Base-by-base conservation (phyloP, 2,797 vertebrate species). In the Cyclura pinguis region DNA sequence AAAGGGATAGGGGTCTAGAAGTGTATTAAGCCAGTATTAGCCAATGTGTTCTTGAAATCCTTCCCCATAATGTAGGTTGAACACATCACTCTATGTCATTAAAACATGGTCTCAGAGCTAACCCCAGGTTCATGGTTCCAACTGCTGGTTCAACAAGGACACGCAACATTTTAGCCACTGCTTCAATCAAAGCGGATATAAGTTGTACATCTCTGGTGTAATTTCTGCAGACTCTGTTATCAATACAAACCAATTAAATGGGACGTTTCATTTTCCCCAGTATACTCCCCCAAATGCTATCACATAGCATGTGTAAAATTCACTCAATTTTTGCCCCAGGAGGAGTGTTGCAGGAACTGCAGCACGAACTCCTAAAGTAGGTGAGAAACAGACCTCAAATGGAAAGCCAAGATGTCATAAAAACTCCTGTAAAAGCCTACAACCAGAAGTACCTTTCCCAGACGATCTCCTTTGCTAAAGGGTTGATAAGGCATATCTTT, bases 401-500 rank as follows among this genome's bases (percentile, higher is more conserved):
- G 22, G 24, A 14, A n/a, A 0, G 64, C 6, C 35, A 74, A 47
- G 0, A 13, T 0, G 1, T 32, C 24, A 81, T 0, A 0, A 7
- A 14, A 47, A 57, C 42, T 1, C 0, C 1, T 50, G 1, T 2
- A 10, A 52, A 47, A 55, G 12, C 8, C 22, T 74, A 47, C 8
- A n/a, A 22, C 10, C 0, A 38, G 50, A 42, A 32, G 72, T 96
- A 99, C 99, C 98, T 99, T 99, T 82, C 99, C 99, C 72, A 99
- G 97, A 7, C 99, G 98, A 91, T 99, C 99, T 94, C 99, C 99
- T 97, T 99, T 99, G 95, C 99, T 99, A 96, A 99, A 99, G 0
- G 99, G 99, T 96, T 99, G 99, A 96, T 99, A 99, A 0, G 99
- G 99, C 99, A 99, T 99, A 91, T 99, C 99, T 95, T 98, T 98